These are phyloP conservation scores for Oreortyx pictus DNA, from an alignment of 2,797 vertebrate genomes.

Conservation along the genomic window DNA sequence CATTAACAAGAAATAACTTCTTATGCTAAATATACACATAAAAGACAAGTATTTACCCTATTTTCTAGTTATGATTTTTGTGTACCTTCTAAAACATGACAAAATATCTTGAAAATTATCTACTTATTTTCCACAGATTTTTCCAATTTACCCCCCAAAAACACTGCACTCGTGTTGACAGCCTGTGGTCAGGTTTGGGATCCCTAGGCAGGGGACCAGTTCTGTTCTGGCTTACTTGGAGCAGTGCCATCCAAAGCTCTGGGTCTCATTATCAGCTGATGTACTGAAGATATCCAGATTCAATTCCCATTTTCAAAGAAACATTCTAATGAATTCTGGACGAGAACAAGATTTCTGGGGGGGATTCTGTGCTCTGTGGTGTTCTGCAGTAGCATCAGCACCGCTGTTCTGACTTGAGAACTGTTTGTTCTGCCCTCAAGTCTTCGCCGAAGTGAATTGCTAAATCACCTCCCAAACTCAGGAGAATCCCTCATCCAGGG, in stretches of 20 bases:
- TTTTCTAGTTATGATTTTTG: neutral
- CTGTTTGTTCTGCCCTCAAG: constrained; percentile 28
- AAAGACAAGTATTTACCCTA: neutral
- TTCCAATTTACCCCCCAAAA: neutral
- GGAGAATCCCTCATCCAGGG: neutral
- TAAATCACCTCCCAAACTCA: neutral
- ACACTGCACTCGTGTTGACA: neutral
- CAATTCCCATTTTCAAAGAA: neutral
- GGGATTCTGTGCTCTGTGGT: constrained; percentile 1
- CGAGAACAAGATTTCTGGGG: neutral
- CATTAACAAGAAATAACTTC: neutral
- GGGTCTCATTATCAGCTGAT: neutral
- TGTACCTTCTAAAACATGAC: neutral
- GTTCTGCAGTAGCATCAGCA: constrained; percentile 20
- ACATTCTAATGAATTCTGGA: neutral
- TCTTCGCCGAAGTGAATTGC: constrained; percentile 20
- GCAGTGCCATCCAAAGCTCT: neutral
- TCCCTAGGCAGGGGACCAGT: neutral
- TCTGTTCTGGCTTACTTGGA: neutral
- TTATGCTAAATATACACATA: neutral
- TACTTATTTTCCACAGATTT: neutral
- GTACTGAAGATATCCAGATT: neutral
- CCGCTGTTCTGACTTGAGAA: constrained; percentile 22
- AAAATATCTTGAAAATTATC: neutral
- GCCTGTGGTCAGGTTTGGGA: neutral